Conservation (phyloP, 2,888 invertebrate genomes). For the Brenthis ino region DNA sequence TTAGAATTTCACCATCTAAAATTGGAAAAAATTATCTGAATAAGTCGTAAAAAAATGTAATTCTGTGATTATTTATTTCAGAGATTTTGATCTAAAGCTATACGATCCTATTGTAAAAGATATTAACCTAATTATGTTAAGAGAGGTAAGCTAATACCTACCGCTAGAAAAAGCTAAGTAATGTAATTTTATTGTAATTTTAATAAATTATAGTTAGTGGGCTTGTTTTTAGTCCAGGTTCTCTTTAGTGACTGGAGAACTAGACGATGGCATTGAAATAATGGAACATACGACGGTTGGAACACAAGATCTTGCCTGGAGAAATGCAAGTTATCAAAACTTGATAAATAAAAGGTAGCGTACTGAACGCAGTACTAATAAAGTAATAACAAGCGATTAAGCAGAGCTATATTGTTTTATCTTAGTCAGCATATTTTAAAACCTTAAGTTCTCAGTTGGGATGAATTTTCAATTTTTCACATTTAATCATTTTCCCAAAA, state of each 20-base stretch:
- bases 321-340: conserved; percentile 30
- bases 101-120: conserved; percentile 56
- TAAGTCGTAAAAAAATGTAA: not conserved
- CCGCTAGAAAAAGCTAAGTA: not conserved
- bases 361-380: too few species aligned
- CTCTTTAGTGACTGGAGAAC: conserved; percentile 38
- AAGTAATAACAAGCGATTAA: too few species aligned
- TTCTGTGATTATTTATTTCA: conserved; percentile 43
- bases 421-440: too few species aligned
- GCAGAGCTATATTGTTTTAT: too few species aligned
- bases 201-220: too few species aligned
- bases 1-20: too few species aligned
- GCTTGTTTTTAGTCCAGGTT: conserved; percentile 39
- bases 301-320: conserved; percentile 39
- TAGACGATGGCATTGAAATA: conserved; percentile 33
- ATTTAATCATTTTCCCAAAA: too few species aligned
- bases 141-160: conserved; percentile 46
- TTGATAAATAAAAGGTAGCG: not conserved
- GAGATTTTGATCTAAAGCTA: conserved; percentile 56
- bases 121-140: conserved; percentile 41
- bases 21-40: too few species aligned
- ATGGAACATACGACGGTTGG: conserved; percentile 32
- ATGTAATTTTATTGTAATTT: too few species aligned
- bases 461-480: too few species aligned
- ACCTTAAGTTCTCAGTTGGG: too few species aligned